Evolutionary conservation across 2,888 invertebrate genomes (phyloP), one percentile per base, ranked within the genome.

Genomic region (Drosophila nr. perissopoda): DNA sequence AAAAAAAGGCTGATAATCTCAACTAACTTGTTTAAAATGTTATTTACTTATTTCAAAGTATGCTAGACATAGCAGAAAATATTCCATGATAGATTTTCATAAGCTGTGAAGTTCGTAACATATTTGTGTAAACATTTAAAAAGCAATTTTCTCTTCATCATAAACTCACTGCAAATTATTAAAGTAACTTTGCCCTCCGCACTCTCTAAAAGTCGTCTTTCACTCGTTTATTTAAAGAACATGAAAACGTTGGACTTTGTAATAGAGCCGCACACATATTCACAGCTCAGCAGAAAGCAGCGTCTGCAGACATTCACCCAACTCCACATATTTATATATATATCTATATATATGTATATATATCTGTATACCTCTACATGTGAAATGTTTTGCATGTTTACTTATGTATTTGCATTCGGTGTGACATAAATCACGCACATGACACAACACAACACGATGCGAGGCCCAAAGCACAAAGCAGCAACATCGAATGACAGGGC

Each of bases 401-500:
- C 85, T 77, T 69, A 82, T 89, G 89, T 85, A 89, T 89, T 85
- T 85, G 85, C 85, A 85, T 89, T 87, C 82, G 87, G 85, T 87
- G 85, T 82, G 89, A 85, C 85, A 89, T 85, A 85, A 85, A 85
- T 85, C 85, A 85, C 85, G 82, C 82, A 81, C 67, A 76, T 75
- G 79, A 83, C 81, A 64, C 49, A 78, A 69, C 69, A 65, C 62
- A 67, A 45, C 25, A 48, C 53, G 69, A 54, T 59, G 68, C 65
- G 51, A 42, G 78, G 79, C 89, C 84, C 71, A 70, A 75, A 79
- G 82, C 89, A 81, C 84, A 81, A 83, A 85, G 73, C 76, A 74
- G 82, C 73, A 80, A 72, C 70, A 53, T 67, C 65, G 51, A 65
- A 52, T 25, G 31, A 31, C 25, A 59, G 36, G 2, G 34, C 8